A percentile compares a stretch with the other conserved stretches of the same genome.
Conservation (phyloP, 2,797 vertebrate genomes). For the Eupleurogrammus muticus region DNA sequence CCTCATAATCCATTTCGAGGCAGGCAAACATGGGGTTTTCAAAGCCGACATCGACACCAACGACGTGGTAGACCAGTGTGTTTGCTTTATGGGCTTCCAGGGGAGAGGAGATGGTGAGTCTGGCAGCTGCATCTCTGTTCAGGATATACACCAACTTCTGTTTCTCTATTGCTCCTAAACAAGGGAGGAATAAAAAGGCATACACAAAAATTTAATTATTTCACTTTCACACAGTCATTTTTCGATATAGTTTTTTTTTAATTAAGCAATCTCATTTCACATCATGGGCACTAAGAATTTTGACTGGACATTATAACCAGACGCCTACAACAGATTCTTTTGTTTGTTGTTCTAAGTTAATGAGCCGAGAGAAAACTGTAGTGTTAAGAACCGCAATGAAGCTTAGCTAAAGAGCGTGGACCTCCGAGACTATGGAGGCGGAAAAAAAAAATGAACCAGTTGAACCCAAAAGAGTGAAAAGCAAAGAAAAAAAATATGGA, state of each 20-base stretch:
- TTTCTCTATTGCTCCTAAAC: slow-evolving; percentile 95
- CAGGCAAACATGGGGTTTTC: slow-evolving; percentile 99
- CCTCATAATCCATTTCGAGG: slow-evolving; percentile 99
- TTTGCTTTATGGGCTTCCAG: slow-evolving; percentile 98
- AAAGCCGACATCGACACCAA: slow-evolving; percentile 98
- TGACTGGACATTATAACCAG: neutral
- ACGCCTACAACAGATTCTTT: neutral
- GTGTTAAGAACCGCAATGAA: no score
- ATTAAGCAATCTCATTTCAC: neutral
- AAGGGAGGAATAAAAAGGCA: slow-evolving; percentile 4
- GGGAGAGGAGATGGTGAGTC: slow-evolving; percentile 97
- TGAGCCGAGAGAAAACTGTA: no score
- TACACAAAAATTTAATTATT: neutral
- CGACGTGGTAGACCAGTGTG: slow-evolving; percentile 97
- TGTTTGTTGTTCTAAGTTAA: no score
- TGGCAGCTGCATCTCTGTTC: slow-evolving; percentile 97
- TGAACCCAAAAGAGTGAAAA: no score
- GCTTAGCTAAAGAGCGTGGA: no score
- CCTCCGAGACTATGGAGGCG: no score
- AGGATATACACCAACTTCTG: slow-evolving; percentile 99
- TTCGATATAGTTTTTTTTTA: neutral
- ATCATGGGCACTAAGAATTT: neutral
- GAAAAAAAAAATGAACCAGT: no score
- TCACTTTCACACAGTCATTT: rapidly evolving
- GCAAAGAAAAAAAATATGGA: no score